These are phyloP conservation scores for Characodon lateralis DNA, from an alignment of 2,797 vertebrate genomes.

Conservation along the genomic window DNA sequence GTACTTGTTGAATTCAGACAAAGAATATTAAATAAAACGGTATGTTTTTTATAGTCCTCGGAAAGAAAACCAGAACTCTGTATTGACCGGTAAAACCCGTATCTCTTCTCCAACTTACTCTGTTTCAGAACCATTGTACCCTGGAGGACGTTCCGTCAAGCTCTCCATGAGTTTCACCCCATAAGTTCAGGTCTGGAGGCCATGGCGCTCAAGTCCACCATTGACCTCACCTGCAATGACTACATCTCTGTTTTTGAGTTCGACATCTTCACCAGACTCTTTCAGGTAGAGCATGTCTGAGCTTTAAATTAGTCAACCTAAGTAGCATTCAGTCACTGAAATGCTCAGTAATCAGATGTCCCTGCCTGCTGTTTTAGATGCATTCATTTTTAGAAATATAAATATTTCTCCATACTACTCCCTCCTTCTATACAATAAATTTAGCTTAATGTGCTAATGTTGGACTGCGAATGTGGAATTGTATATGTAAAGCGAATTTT, in stretches of 20 bases:
- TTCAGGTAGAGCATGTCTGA: slow-evolving; percentile 84
- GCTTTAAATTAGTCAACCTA: no score
- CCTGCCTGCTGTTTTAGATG: no score
- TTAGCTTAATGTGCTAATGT: neutral
- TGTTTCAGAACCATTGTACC: slow-evolving; percentile 92
- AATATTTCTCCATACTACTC: neutral
- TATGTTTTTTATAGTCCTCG: no score
- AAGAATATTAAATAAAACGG: no score
- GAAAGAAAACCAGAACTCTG: no score
- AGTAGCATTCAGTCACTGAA: neutral
- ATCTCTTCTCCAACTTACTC: no score
- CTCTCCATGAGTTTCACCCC: slow-evolving; percentile 95
- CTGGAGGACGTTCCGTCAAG: slow-evolving; percentile 95
- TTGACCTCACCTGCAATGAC: slow-evolving; percentile 97
- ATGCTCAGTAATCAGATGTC: no score
- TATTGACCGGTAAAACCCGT: no score
- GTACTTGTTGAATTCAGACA: no score
- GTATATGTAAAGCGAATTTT: neutral
- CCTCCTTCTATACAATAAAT: neutral
- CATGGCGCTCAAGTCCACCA: slow-evolving; percentile 98
- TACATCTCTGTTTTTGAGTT: slow-evolving; percentile 99
- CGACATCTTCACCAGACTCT: slow-evolving; percentile 97
- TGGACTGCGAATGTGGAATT: neutral
- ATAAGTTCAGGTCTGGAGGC: slow-evolving; percentile 97
- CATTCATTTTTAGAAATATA: no score